Conservation (phyloP, 1,140 invertebrate genomes). For the Zaprionus nigranus region DNA sequence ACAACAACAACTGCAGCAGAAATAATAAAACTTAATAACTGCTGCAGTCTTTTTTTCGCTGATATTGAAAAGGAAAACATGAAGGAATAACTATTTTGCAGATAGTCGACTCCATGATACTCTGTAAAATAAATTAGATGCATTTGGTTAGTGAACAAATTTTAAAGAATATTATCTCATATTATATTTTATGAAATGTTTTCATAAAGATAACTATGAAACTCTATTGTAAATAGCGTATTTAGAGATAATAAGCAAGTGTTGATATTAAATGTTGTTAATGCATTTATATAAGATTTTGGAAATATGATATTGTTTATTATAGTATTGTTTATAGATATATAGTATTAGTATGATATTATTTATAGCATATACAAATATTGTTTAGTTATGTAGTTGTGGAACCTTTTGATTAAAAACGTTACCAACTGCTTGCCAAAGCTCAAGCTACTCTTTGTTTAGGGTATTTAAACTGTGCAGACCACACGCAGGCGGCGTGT, state of each 20-base stretch:
- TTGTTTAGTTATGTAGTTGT: too few relatives aligned
- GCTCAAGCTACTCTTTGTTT: background rate
- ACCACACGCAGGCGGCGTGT: constrained; percentile 72
- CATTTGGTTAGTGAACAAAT: background rate
- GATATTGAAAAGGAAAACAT: constrained; percentile 50
- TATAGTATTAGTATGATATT: too few relatives aligned
- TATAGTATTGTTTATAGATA: too few relatives aligned
- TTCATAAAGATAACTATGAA: too few relatives aligned
- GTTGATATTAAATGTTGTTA: too few relatives aligned
- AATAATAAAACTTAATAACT: constrained; percentile 49
- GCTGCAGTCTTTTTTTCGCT: constrained; percentile 47
- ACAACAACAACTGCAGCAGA: constrained; percentile 14
- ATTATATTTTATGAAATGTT: background rate
- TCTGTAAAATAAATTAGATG: background rate
- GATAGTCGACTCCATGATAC: background rate
- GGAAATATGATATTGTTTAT: too few relatives aligned
- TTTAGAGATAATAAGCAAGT: too few relatives aligned
- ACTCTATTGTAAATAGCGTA: too few relatives aligned
- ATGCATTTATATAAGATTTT: too few relatives aligned
- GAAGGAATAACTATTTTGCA: background rate
- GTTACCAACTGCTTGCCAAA: background rate
- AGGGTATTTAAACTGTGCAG: constrained; percentile 16
- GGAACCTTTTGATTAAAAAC: too few relatives aligned
- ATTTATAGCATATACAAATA: too few relatives aligned
- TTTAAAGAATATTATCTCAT: too few relatives aligned